A percentile compares a stretch with the other conserved stretches of the same genome.
These are phyloP conservation scores for Alouatta palliata DNA, from an alignment of 2,113 vertebrate species.

Conservation along the genomic window DNA sequence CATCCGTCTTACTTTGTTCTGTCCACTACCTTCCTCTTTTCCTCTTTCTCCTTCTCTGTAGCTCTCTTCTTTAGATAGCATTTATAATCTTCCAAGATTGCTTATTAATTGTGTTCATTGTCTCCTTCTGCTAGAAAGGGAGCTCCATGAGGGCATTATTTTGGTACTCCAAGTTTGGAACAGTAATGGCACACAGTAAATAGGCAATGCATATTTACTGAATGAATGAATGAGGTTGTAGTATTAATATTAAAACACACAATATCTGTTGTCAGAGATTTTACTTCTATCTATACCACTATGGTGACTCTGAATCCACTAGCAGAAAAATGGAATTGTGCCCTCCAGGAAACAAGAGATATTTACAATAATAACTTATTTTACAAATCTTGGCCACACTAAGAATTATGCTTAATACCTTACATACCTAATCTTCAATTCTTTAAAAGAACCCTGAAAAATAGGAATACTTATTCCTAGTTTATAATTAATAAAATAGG, in stretches of 20 bases:
- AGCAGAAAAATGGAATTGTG: background rate
- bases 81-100: background rate
- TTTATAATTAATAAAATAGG: constrained; percentile 15
- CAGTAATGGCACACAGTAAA: background rate
- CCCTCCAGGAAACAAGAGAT: background rate
- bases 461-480: background rate
- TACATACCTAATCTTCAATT: background rate
- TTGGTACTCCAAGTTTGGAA: background rate
- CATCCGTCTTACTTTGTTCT: background rate
- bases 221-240: background rate
- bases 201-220: background rate
- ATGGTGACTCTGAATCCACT: background rate
- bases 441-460: background rate
- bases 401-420: background rate
- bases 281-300: background rate
- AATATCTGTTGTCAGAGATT: background rate
- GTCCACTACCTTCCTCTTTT: fast-evolving
- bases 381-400: background rate
- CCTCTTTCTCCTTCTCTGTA: background rate
- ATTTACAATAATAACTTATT: background rate
- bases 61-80: background rate
- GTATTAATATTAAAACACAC: background rate
- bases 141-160: background rate
- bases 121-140: background rate
- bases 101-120: background rate